These are phyloP conservation scores for Agrotis segetum DNA, from an alignment of 2,888 invertebrate genomes.

Conservation along the genomic window DNA sequence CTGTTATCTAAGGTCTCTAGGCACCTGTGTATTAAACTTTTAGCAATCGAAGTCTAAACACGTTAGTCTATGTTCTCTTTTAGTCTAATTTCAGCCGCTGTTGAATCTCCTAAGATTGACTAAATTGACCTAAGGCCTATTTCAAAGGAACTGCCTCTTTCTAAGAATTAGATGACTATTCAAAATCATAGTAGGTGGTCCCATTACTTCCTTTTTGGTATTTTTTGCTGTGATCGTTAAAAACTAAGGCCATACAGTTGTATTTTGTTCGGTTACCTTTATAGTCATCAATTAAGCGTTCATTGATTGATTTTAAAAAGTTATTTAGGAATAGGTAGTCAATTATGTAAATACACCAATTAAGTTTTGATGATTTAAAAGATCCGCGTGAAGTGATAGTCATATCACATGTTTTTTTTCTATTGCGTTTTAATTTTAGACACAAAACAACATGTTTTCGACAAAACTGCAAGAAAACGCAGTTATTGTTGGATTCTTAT, in stretches of 20 bases:
- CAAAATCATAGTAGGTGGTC: slow-evolving; percentile 30
- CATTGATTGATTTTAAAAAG: slow-evolving; percentile 27
- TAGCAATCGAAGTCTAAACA: neutral
- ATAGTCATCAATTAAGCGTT: slow-evolving; percentile 27
- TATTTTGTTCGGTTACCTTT: slow-evolving; percentile 17
- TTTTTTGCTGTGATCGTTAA: neutral
- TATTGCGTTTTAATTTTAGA: slow-evolving; percentile 20
- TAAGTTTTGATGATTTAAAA: neutral
- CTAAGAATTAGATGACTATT: neutral
- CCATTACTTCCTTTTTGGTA: slow-evolving; percentile 3
- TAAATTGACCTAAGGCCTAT: neutral
- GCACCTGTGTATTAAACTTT: too few relatives aligned
- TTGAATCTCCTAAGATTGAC: neutral
- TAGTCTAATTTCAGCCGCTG: neutral
- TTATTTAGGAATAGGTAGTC: slow-evolving; percentile 11
- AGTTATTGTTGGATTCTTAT: slow-evolving; percentile 18
- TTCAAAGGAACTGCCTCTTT: neutral
- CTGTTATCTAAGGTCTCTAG: too few relatives aligned
- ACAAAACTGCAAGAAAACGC: slow-evolving; percentile 20
- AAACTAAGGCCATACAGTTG: neutral
- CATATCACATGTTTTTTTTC: neutral
- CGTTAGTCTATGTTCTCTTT: neutral
- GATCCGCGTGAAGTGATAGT: slow-evolving; percentile 10
- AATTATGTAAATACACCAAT: slow-evolving; percentile 28
- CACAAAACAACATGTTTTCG: slow-evolving; percentile 38